These are phyloP conservation scores for Chlamydotis undulata DNA, from an alignment of 2,113 vertebrate genomes.

Conservation along the genomic window DNA sequence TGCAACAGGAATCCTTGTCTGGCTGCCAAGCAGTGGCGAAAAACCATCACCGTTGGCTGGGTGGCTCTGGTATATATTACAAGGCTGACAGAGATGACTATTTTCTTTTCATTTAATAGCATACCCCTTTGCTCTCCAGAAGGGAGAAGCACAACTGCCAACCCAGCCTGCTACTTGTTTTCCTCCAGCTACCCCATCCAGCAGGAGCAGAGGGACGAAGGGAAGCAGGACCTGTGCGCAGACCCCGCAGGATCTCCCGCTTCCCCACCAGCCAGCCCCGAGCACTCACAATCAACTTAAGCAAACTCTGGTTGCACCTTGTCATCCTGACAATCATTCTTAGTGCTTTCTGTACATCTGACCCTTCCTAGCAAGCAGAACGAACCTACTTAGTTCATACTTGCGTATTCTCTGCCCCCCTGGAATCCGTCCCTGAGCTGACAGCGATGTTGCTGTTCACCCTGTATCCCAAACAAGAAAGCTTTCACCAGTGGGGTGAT, in stretches of 20 bases:
- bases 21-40: background rate
- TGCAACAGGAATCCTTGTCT: background rate
- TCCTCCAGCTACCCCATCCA: background rate
- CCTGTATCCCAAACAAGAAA: background rate
- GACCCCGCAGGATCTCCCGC: background rate
- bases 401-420: background rate
- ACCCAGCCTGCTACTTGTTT: background rate
- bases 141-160: background rate
- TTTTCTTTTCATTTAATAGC: background rate
- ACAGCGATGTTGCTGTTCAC: background rate
- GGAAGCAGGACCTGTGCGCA: background rate
- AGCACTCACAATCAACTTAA: background rate
- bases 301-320: background rate
- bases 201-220: background rate
- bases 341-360: background rate
- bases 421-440: background rate
- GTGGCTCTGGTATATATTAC: background rate
- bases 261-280: background rate
- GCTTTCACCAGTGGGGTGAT: conserved; percentile 15
- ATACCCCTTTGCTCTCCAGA: background rate
- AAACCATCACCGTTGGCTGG: background rate
- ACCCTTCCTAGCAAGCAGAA: background rate
- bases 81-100: background rate
- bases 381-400: background rate
- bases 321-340: background rate